Percentiles rank a stretch among this genome's conserved stretches.
These are phyloP conservation scores for Plutella xylostella DNA, from an alignment of 2,888 invertebrate species.

Conservation along the genomic window DNA sequence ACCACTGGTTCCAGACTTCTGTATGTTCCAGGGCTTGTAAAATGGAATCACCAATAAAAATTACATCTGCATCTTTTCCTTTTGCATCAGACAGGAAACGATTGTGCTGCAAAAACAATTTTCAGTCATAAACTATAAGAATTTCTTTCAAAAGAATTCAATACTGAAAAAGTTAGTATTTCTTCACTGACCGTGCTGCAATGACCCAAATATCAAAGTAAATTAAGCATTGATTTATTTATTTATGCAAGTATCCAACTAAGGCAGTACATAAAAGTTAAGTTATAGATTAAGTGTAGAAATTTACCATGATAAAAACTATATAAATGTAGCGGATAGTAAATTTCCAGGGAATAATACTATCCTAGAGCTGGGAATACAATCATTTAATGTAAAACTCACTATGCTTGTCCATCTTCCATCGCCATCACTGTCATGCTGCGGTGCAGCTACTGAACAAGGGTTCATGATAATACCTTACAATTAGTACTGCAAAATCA, in stretches of 20 bases:
- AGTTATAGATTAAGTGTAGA: not conserved
- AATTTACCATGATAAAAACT: not conserved
- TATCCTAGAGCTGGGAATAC: no score
- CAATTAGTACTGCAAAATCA: not conserved
- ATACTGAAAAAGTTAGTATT: no score
- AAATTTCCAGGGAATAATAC: not conserved
- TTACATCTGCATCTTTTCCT: slow-evolving; percentile 92
- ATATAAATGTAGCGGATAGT: not conserved
- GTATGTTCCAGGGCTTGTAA: slow-evolving; percentile 85
- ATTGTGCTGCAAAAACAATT: slow-evolving; percentile 80
- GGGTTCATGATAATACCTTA: slow-evolving; percentile 70
- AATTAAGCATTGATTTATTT: no score
- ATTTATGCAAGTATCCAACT: no score
- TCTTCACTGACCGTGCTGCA: no score
- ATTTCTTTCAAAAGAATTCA: no score
- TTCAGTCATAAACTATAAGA: no score
- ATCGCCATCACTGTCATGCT: slow-evolving; percentile 85
- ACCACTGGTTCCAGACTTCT: slow-evolving; percentile 90
- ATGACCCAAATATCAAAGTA: no score
- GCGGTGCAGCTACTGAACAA: slow-evolving; percentile 77
- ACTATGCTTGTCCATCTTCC: slow-evolving; percentile 86
- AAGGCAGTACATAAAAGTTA: no score
- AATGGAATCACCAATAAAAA: slow-evolving; percentile 92
- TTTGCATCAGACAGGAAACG: slow-evolving; percentile 86
- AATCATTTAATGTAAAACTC: slow-evolving; percentile 32